Base-by-base conservation (phyloP, 2,797 vertebrate genomes). In the Tangara arthus region DNA sequence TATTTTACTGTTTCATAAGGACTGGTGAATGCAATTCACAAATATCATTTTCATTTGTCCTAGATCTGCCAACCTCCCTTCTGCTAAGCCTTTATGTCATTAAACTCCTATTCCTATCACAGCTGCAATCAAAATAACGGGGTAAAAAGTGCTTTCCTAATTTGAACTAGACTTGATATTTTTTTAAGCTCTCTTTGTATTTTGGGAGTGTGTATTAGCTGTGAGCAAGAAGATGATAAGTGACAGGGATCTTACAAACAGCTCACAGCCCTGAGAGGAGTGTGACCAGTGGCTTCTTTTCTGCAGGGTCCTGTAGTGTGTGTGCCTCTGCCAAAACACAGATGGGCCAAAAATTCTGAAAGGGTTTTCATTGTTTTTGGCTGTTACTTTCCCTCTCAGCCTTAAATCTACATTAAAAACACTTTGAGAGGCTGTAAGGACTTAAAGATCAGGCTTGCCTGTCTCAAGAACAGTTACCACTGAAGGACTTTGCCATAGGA, bases 11-110 rank as follows among this genome's bases (percentile, higher is more conserved):
- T 55, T 90, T 78, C 30, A 7, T 76, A 34, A 69, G 21, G 52
- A n/a, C 8, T 41, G 32, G 15, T 53, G 47, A 83, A 46, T 76
- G 35, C 56, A 91, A 76, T 21, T 59, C 53, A 64, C 23, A 78
- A 59, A 41, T 64, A 80, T 34, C 1, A 37, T 90, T 93, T 93
- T 92, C 17, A 71, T 89, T 93, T 76, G 27, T 87, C 41, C 49
- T 2, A 1, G 59, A 85, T 85, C 68, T 91, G 37, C 57, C 30
- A 61, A 49, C 12, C 12, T 94, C 64, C 24, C 26, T 56, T 69
- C 49, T 75, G 26, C 28, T 77, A 70, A 82, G 32, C 70, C 34
- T 75, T 82, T 66, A n/a, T 63, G 46, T 41, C 49, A 28, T 60
- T 85, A 68, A 92, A 78, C 22, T 70, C 53, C 15, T 20, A 49